Base-by-base conservation (phyloP, 1,140 invertebrate genomes). In the Planococcus citri region DNA sequence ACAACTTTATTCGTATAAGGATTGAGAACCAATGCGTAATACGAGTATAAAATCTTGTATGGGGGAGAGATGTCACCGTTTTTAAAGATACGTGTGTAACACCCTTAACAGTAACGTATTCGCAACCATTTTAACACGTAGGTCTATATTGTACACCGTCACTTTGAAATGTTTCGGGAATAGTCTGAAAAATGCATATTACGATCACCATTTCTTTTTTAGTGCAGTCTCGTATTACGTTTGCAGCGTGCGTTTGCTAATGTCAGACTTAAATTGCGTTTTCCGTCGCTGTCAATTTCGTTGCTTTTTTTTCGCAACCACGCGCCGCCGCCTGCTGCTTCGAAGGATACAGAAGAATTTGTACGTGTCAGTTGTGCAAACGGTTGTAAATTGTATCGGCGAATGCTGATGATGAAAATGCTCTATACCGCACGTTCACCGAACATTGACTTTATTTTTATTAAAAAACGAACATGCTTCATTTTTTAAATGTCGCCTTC, bases 161-260 rank as follows among this genome's bases (percentile, higher is more conserved):
- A 64, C 60, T 64, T 64, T 6, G 60, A 64, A 64, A 64, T 25
- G 60, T 64, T 64, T 64, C 60, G 60, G n/a, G 24, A 64, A 64
- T 64, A 64, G 60, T 64, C 60, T 64, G 25, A 64, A 64, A 64
- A 64, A 64, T 64, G 60, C 60, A 64, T 64, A 64, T 64, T 64
- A 64, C 60, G 60, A 64, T 64, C 60, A 27, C 10, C 25, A 17
- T 64, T 64, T 27, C 17, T 64, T 27, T 64, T 64, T 64, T 64
- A 64, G 25, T 27, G 60, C 60, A 64, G 21, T 64, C 22, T 64
- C 60, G 6, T 64, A 64, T 64, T 64, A 64, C 60, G 60, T 64
- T 64, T 64, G 60, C 60, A 27, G 25, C 60, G 60, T 64, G 60
- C 60, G 60, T 64, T 64, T 64, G 22, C 60, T 64, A 64, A 64